Conservation (phyloP, 2,888 invertebrate species). For the Agrypnus murinus region DNA sequence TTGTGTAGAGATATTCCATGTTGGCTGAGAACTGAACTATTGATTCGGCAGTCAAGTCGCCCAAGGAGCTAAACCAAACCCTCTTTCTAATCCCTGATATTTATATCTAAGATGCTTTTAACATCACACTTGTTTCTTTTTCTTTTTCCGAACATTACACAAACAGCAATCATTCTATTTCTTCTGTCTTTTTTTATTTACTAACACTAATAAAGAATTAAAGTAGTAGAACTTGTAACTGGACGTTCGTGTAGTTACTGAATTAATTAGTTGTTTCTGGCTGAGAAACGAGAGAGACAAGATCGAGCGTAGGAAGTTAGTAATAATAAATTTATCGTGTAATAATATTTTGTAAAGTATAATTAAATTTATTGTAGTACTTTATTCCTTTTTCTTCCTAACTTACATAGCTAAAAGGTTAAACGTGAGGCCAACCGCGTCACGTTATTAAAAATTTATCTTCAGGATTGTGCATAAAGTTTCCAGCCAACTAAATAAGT, state of each 20-base stretch:
- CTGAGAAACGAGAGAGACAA: slow-evolving; percentile 21
- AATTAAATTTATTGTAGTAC: slow-evolving; percentile 41
- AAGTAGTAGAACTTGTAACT: slow-evolving; percentile 1
- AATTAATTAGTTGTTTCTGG: slow-evolving; percentile 10
- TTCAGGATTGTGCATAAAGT: slow-evolving; percentile 29
- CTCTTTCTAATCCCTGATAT: slow-evolving; percentile 22
- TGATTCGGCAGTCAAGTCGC: slow-evolving; percentile 32
- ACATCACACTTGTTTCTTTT: slow-evolving; percentile 16
- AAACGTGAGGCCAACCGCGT: slow-evolving; percentile 28
- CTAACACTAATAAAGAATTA: neutral
- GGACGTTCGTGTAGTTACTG: slow-evolving; percentile 13
- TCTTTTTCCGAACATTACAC: neutral
- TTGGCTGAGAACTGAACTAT: slow-evolving; percentile 37
- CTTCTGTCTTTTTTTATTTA: neutral
- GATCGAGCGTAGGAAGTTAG: slow-evolving; percentile 31
- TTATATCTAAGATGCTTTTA: slow-evolving; percentile 23
- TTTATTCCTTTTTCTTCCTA: slow-evolving; percentile 37
- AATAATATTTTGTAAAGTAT: slow-evolving; percentile 20
- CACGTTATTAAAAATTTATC: slow-evolving; percentile 38
- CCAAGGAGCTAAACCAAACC: slow-evolving; percentile 20
- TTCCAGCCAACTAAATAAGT: slow-evolving; percentile 28
- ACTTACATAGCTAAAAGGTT: slow-evolving; percentile 18
- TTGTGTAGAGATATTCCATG: slow-evolving; percentile 37
- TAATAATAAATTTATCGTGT: slow-evolving; percentile 24
- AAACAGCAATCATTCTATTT: neutral